Percentiles rank a stretch among this genome's conserved stretches.
phyloP scores from a whole-genome alignment of 2,113 vertebrate species.

The Mugil cephalus region DNA sequence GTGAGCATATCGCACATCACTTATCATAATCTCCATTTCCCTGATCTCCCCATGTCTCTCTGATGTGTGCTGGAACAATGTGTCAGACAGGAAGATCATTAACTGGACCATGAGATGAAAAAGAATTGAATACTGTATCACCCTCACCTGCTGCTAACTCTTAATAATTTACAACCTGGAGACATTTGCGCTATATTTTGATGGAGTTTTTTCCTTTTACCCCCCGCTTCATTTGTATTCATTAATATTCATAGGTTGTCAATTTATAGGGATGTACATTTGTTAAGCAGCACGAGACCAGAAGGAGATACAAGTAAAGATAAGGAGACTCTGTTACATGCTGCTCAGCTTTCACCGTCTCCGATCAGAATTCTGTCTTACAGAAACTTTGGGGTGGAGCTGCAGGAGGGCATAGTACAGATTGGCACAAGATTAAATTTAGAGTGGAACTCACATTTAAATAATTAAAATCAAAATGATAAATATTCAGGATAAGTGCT shows the following conservation, averaged over 20 bases:
- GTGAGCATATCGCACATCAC: constrained; percentile 7
- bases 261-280: constrained; percentile 17
- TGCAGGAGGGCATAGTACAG: not conserved
- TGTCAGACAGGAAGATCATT: constrained; percentile 56
- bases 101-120: constrained; percentile 30
- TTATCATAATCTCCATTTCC: constrained; percentile 3
- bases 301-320: constrained; percentile 4
- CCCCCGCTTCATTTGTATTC: not conserved
- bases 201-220: not conserved
- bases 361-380: constrained; percentile 4
- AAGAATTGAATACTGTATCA: constrained; percentile 53
- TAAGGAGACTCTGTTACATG: not conserved
- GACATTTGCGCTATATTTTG: constrained; percentile 22
- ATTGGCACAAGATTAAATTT: not conserved
- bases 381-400: not conserved
- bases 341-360: constrained; percentile 11
- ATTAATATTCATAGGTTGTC: constrained; percentile 28
- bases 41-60: constrained; percentile 11
- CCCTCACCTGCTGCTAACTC: constrained; percentile 32
- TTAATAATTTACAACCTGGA: constrained; percentile 40
- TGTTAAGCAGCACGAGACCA: constrained; percentile 2
- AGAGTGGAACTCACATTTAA: not conserved
- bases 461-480: not conserved
- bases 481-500: not conserved
- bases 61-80: constrained; percentile 29